phyloP scores from a whole-genome alignment of 2,888 invertebrate genomes.

The Agrotis ipsilon region DNA sequence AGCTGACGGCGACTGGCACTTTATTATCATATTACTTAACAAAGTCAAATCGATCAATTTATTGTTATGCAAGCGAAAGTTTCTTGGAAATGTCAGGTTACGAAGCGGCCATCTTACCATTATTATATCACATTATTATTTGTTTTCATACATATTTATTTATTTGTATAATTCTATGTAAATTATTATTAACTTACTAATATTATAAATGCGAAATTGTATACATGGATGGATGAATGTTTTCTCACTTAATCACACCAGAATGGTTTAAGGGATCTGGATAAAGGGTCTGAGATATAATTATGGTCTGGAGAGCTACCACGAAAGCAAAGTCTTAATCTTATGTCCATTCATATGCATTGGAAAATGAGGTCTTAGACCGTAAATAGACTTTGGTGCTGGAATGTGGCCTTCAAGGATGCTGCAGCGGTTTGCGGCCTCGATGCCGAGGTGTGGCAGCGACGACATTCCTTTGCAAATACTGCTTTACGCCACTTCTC shows the following conservation, averaged over 20 bases:
- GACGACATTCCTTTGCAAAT: slow-evolving; percentile 84
- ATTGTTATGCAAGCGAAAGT: slow-evolving; percentile 66
- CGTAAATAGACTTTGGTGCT: slow-evolving; percentile 83
- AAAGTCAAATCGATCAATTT: slow-evolving; percentile 57
- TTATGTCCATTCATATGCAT: slow-evolving; percentile 71
- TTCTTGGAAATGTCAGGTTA: slow-evolving; percentile 62
- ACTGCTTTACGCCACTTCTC: slow-evolving; percentile 68
- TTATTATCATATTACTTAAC: slow-evolving; percentile 58
- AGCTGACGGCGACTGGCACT: slow-evolving; percentile 7
- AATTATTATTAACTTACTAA: too few species aligned
- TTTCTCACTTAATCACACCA: too few species aligned
- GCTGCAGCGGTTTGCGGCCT: slow-evolving; percentile 80
- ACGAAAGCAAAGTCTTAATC: too few species aligned
- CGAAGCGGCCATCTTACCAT: slow-evolving; percentile 44
- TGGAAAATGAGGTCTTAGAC: slow-evolving; percentile 83
- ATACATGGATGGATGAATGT: too few species aligned
- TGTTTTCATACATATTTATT: too few species aligned
- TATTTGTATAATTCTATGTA: too few species aligned
- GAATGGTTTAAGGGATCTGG: too few species aligned
- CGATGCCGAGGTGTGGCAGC: slow-evolving; percentile 84
- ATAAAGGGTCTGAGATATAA: too few species aligned
- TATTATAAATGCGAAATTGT: too few species aligned
- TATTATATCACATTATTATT: too few species aligned
- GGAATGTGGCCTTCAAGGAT: slow-evolving; percentile 91
- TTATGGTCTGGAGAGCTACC: too few species aligned